Base-by-base conservation (phyloP, 2,797 vertebrate species). In the Remorina albescens region DNA sequence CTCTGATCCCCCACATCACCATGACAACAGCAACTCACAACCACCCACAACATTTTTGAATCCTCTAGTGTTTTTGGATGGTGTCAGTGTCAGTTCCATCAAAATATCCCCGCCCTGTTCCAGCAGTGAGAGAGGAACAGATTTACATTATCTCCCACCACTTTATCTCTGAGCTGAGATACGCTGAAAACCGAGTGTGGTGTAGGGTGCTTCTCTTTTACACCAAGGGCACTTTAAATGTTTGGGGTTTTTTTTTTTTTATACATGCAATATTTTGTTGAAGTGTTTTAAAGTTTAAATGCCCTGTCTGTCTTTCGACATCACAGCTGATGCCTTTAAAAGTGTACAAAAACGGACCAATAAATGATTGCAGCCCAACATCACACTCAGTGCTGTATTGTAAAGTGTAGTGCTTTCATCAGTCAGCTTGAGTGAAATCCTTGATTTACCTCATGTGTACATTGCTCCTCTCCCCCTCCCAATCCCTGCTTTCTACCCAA, bases 321-420 rank as follows among this genome's bases (percentile, higher is more conserved):
- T 86, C 72, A 71, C 67, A 73, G 74, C 73, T 23, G n/a, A 76
- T 80, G 72, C 67, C 69, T 84, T 42, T 78, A 68, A 71, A 81
- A 58, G 53, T 94, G 87, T 89, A 84, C 72, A 66, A 87, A 87
- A 84, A 82, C 89, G 73, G 83, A 90, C 57, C 76, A 94, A 93
- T 94, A 91, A 94, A 93, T 88, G 63, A 86, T 87, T 84, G 66
- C 77, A 85, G 72, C 74, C 84, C 60, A 61, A 83, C 84, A 71
- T 71, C 63, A 76, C 81, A 87, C 77, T 85, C 80, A 78, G 81
- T 88, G 76, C 72, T 86, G 83, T 84, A 87, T 84, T 89, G 76
- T 91, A 91, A 87, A 85, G 87, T 88, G 79, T 87, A 88, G 70
- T 81, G 71, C 78, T 83, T 71, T 76, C 58, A 80, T 80, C 64